These are phyloP conservation scores for Pseudomyrmex sp. DNA, from an alignment of 1,140 invertebrate genomes.

Conservation along the genomic window DNA sequence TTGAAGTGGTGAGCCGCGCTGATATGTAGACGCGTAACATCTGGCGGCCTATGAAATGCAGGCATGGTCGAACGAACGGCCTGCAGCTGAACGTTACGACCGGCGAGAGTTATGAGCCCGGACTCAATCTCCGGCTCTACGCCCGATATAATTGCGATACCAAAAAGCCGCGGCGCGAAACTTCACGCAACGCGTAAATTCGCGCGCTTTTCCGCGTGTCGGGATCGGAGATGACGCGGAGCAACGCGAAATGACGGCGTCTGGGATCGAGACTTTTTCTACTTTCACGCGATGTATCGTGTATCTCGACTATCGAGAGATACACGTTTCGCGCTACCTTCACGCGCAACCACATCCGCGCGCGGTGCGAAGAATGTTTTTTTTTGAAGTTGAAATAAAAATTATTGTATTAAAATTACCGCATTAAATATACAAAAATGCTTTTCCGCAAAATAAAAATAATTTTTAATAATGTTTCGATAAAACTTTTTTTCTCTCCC, in stretches of 20 bases:
- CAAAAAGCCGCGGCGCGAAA: slow-evolving; percentile 63
- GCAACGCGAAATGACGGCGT: neutral
- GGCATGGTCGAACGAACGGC: slow-evolving; percentile 72
- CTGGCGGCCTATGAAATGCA: slow-evolving; percentile 81
- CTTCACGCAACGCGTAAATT: slow-evolving; percentile 59
- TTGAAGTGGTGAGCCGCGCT: slow-evolving; percentile 74
- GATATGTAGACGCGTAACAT: slow-evolving; percentile 79
- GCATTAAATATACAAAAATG: neutral
- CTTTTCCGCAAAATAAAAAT: neutral
- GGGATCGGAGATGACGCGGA: too few species aligned
- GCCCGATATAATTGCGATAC: slow-evolving; percentile 76
- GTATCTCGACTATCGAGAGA: too few species aligned
- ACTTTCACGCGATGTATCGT: too few species aligned
- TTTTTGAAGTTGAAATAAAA: neutral
- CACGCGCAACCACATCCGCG: too few species aligned
- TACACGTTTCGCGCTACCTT: too few species aligned
- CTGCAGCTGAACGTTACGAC: slow-evolving; percentile 80
- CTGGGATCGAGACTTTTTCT: neutral
- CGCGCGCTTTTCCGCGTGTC: slow-evolving; percentile 24
- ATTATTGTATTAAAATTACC: neutral
- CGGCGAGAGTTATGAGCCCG: slow-evolving; percentile 77
- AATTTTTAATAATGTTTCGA: too few species aligned
- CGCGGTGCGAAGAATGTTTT: neutral
- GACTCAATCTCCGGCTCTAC: slow-evolving; percentile 75
- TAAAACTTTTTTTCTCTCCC: too few species aligned